phyloP scores from a whole-genome alignment of 2,888 invertebrate species.

The Camponotus fellah region DNA sequence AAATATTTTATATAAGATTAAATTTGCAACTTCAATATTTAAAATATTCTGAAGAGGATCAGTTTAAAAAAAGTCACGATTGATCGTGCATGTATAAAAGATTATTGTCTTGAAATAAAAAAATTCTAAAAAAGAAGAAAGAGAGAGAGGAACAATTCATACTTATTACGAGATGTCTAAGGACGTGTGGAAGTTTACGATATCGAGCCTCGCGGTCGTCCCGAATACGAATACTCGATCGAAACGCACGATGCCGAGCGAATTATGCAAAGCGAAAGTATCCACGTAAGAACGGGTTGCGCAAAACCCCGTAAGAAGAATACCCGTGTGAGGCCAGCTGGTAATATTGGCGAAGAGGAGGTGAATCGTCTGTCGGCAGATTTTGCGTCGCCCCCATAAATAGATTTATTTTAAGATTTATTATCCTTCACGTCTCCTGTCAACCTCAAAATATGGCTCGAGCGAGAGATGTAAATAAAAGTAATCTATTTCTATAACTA shows the following conservation, averaged over 20 bases:
- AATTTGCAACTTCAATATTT: not conserved
- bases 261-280: constrained; percentile 78
- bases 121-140: not conserved
- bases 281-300: constrained; percentile 75
- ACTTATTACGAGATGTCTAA: not conserved
- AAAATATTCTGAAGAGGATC: not conserved
- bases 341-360: constrained; percentile 65
- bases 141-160: not conserved
- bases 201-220: constrained; percentile 66
- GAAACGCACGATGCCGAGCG: constrained; percentile 72
- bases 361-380: constrained; percentile 50
- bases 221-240: constrained; percentile 75
- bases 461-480: no score
- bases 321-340: constrained; percentile 68
- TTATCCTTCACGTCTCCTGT: not conserved
- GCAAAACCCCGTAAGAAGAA: constrained; percentile 75
- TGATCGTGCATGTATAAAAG: not conserved
- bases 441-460: not conserved
- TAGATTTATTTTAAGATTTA: constrained; percentile 21
- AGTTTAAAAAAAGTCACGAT: not conserved
- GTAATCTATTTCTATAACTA: constrained; percentile 5
- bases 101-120: not conserved
- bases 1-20: not conserved
- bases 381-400: constrained; percentile 12
- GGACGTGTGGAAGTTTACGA: constrained; percentile 59